Conservation (phyloP, 2,797 vertebrate genomes). For the Malurus leucopterus region DNA sequence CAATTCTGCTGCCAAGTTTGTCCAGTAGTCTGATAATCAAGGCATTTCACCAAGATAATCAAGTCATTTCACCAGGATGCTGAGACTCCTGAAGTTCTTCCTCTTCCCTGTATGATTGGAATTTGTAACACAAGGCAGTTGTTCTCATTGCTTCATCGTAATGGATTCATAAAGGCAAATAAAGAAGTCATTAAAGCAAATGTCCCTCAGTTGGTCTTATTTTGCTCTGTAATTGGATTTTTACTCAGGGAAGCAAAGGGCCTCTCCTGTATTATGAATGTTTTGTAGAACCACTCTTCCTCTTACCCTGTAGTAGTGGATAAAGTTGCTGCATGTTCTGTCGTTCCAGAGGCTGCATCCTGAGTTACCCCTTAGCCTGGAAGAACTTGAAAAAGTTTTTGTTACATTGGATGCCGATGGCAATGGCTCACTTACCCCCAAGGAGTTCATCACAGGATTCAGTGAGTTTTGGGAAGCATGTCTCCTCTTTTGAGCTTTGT, state of each 20-base stretch:
- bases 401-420: conserved; percentile 85
- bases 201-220: neutral
- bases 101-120: neutral
- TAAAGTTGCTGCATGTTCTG: neutral
- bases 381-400: conserved; percentile 91
- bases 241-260: neutral
- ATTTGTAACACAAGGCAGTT: neutral
- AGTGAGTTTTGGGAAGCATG: conserved; percentile 75
- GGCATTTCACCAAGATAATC: neutral
- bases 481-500: neutral
- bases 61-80: neutral
- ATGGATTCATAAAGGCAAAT: neutral
- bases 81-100: neutral
- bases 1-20: neutral
- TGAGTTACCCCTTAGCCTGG: conserved; percentile 83
- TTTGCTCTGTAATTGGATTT: neutral
- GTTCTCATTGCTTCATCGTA: neutral
- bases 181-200: neutral
- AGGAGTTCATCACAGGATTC: conserved; percentile 90
- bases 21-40: neutral
- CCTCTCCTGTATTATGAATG: neutral
- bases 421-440: conserved; percentile 86
- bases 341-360: conserved; percentile 81
- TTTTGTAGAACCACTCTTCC: neutral
- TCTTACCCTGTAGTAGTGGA: neutral